Base-by-base conservation (phyloP, 2,888 invertebrate genomes). In the Nematopogon swammerdamellus region DNA sequence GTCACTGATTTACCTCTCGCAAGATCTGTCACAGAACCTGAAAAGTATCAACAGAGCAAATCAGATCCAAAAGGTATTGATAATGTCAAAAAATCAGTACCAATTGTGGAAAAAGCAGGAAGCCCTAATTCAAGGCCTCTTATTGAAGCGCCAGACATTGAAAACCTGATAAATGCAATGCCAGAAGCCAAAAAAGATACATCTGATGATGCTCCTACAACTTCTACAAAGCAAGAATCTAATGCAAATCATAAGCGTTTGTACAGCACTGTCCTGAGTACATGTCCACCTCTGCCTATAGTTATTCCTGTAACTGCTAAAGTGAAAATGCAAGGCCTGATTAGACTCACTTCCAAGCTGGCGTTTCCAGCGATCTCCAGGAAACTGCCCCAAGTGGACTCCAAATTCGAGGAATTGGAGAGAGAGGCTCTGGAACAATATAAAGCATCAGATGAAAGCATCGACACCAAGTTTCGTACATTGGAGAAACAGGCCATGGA, bases 401-500 rank as follows among this genome's bases (percentile, higher is more conserved):
- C 67, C 51, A 75, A 76, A 56, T 75, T 76, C 52, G 84, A 84
- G 50, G 84, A 84, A 57, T 60, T 85, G 46, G 84, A 85, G 60
- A 77, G 80, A 52, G 81, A 84, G 60, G 85, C 85, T 1, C 58
- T 85, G 48, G 83, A 84, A 58, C 82, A 82, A 56, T 82, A 82
- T 56, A 83, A 85, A 59, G 79, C 81, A n/a, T 81, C 77, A 5
- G 77, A 80, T 54, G 80, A 81, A 57, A 80, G 80, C 55, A 82
- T 81, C 59, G 83, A 83, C 56, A 82, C 81, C 8, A 82, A 82
- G 56, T 83, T 82, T 60, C 75, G 81, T 49, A 86, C 87, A 54
- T 64, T 87, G 51, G 87, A 87, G 59, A 77, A 83, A 51, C 83
- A 86, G 58, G 87, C 87, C 1, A 82, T 83, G 47, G 87, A 87